Evolutionary conservation across 2,113 vertebrate genomes (phyloP), one percentile per base, ranked within the genome.

Genomic region (Corvus hawaiiensis): DNA sequence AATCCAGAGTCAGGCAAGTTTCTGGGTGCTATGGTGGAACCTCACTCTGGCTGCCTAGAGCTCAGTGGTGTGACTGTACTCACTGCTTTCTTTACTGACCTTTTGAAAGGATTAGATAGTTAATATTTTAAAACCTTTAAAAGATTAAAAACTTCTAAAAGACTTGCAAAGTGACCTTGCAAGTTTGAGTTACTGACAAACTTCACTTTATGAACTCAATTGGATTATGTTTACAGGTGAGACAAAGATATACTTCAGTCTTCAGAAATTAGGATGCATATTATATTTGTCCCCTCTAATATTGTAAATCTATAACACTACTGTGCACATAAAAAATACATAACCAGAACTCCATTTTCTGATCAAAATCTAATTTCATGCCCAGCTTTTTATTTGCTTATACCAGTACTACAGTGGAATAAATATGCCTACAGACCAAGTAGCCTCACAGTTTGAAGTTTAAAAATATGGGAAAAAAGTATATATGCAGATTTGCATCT

Each of bases 351-450:
- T 87, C 26, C 8, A 32, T 44, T 93, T 93, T 79, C 81, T 83
- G 52, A 96, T 76, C 37, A 91, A 94, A 96, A 87, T 68, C 74
- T 79, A 82, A 92, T 96, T 91, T 94, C 74, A 93, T 83, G n/a
- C 35, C 58, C 30, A 79, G 46, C 5, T 68, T 78, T 94, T 87
- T 93, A 91, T 94, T 93, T 96, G 84, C 46, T 94, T 87, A 54
- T 64, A 21, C 11, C 0, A 0, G 8, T 58, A 66, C 49, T 69
- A 66, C 4, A 62, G 23, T 15, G 23, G 77, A 95, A 94, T 93
- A 92, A 91, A 56, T 73, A 68, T 22, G 22, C 73, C 23, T 59
- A 86, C 3, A 93, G 54, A 85, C 73, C 2, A 20, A 77, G 51
- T 35, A 92, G 76, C 37, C 73, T 44, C 37, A 64, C 32, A 52